phyloP scores from a whole-genome alignment of 2,113 vertebrate species.

The Halichoerus grypus region DNA sequence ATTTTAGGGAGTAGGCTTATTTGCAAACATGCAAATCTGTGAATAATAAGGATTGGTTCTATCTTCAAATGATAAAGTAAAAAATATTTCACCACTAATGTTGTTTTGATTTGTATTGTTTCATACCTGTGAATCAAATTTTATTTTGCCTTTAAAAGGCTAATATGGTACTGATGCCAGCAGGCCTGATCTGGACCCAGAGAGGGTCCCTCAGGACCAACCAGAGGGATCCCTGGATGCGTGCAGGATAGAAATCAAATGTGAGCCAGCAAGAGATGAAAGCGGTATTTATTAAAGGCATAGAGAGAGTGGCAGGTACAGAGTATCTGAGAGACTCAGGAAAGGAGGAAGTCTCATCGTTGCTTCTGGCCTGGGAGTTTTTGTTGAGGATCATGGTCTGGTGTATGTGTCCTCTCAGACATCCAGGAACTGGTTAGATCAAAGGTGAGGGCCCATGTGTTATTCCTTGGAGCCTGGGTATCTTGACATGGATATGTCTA shows the following conservation, averaged over 20 bases:
- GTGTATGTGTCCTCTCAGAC: neutral
- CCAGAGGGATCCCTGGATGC: neutral
- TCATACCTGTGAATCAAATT: slow-evolving; percentile 35
- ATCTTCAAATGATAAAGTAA: slow-evolving; percentile 29
- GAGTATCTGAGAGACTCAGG: neutral
- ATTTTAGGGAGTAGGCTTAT: slow-evolving; percentile 29
- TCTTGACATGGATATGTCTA: neutral
- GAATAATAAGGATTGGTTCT: neutral
- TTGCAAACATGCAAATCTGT: neutral
- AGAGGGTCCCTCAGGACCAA: neutral
- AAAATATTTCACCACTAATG: neutral
- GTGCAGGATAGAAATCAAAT: neutral
- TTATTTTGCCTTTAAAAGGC: slow-evolving; percentile 45
- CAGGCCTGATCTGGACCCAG: neutral
- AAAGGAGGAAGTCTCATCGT: neutral
- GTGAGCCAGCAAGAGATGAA: neutral
- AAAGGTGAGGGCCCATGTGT: neutral
- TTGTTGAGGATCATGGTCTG: neutral
- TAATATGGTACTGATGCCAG: neutral
- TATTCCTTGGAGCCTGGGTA: neutral
- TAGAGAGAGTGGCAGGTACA: neutral
- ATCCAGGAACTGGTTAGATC: neutral
- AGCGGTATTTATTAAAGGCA: neutral
- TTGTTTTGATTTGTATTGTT: slow-evolving; percentile 49
- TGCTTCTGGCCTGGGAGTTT: neutral